These are phyloP conservation scores for Typhlichthys eigenmanni DNA, from an alignment of 2,797 vertebrate species.

Conservation along the genomic window DNA sequence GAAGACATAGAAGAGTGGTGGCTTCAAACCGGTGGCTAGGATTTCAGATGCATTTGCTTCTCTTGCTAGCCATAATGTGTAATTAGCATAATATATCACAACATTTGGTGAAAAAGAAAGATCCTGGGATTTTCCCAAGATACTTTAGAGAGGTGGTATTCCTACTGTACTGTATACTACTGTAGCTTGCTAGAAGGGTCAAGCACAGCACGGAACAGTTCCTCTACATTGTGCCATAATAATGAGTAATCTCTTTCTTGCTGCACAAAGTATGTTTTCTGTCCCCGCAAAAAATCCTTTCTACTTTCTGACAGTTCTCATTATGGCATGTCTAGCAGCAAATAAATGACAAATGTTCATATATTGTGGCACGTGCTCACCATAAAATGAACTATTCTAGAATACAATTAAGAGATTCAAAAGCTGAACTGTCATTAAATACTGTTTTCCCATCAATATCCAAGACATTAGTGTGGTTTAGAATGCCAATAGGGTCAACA, in stretches of 20 bases:
- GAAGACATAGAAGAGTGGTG: constrained; percentile 11
- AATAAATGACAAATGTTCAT: constrained; percentile 21
- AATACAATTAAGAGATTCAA: too few species aligned
- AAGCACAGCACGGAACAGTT: constrained; percentile 50
- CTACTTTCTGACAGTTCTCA: constrained; percentile 43
- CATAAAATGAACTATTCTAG: too few species aligned
- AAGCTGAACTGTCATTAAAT: constrained; percentile 6
- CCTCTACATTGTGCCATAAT: constrained; percentile 42
- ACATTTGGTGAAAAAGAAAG: not conserved
- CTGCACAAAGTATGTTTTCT: constrained; percentile 44
- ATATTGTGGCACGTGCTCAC: not conserved
- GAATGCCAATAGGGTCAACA: constrained; percentile 41
- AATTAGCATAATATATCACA: too few species aligned
- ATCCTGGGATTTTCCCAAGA: constrained; percentile 4
- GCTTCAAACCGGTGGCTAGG: constrained; percentile 6
- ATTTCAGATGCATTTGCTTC: constrained; percentile 4
- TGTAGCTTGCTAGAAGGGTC: constrained; percentile 37
- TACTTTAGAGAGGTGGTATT: too few species aligned
- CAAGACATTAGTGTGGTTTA: constrained; percentile 26
- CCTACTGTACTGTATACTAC: too few species aligned
- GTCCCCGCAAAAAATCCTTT: constrained; percentile 29
- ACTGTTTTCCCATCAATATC: constrained; percentile 15
- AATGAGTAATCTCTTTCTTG: constrained; percentile 57
- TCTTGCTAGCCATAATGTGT: too few species aligned
- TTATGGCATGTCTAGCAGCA: constrained; percentile 31